Base-by-base conservation (phyloP, 2,888 invertebrate genomes). In the Drosophila prolongata region DNA sequence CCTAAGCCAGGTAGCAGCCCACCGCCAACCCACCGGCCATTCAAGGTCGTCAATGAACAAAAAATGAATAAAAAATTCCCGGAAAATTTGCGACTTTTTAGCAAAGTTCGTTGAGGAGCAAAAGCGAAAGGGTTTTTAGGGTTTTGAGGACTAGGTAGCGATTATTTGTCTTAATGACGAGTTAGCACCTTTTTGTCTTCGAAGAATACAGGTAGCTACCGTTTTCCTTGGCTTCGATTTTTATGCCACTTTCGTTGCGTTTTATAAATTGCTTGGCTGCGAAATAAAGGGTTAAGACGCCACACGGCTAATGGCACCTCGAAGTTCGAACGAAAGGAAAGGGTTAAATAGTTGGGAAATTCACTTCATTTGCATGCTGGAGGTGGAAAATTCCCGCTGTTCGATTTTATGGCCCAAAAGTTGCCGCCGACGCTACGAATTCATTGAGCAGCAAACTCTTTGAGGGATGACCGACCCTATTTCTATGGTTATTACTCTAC, bases 171-270 rank as follows among this genome's bases (percentile, higher is more conserved):
- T 47, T 89, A 80, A 89, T 89, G 76, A 83, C 79, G 65, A 84
- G 67, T 89, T 90, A 86, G 78, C 90, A 90, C 89, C 84, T 88
- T 80, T 85, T 90, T 89, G 82, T 89, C 74, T 80, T 76, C 72
- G 80, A 86, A 87, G 77, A 89, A 87, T 82, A 75, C 46, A 52
- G 62, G 68, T 69, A 69, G 66, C 72, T 55, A 38, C 37, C 6
- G 13, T n/a, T 65, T 69, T 16, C 72, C 74, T 74, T 73, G 46
- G 43, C 56, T 37, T 44, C 40, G 16, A 67, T 71, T 76, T 83
- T 80, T 86, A 76, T 81, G 78, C 67, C 80, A 87, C 78, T 83
- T 83, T 86, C 76, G 50, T 53, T 80, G 46, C 37, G 35, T 76
- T 79, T 86, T 79, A 86, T 83, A 83, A 84, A 85, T 83, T 59